phyloP scores from a whole-genome alignment of 2,888 invertebrate species.

The Leptinotarsa peninsularis region DNA sequence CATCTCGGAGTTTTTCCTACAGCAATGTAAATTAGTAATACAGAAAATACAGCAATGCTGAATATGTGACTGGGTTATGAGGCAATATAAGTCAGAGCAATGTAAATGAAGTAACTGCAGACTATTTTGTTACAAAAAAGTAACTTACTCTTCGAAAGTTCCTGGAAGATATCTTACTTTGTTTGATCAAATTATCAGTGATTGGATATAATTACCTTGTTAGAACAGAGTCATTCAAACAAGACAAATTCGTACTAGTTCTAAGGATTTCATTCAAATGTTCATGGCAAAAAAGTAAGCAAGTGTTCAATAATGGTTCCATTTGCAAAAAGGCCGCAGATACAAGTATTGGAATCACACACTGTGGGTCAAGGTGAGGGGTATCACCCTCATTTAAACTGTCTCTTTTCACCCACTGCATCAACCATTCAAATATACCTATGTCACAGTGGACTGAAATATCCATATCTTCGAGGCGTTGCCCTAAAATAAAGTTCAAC shows the following conservation, averaged over 20 bases:
- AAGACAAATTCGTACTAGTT: constrained; percentile 87
- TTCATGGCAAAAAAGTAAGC: constrained; percentile 86
- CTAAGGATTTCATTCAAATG: constrained; percentile 89
- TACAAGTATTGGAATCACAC: constrained; percentile 92
- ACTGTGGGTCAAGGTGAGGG: constrained; percentile 81
- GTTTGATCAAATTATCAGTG: neutral
- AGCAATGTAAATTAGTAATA: too few relatives aligned
- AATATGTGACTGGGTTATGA: too few relatives aligned
- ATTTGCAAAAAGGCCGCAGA: constrained; percentile 96
- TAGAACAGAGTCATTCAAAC: constrained; percentile 83
- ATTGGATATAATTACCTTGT: constrained; percentile 67
- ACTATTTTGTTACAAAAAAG: too few relatives aligned
- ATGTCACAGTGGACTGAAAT: constrained; percentile 98
- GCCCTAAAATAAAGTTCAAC: constrained; percentile 47
- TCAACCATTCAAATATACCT: constrained; percentile 95
- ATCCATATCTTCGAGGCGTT: constrained; percentile 70
- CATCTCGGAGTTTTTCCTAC: too few relatives aligned
- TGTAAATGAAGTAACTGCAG: too few relatives aligned
- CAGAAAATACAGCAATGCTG: too few relatives aligned
- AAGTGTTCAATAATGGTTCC: constrained; percentile 89
- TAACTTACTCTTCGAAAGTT: too few relatives aligned
- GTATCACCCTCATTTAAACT: constrained; percentile 74
- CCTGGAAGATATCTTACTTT: neutral
- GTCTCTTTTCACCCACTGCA: constrained; percentile 93
- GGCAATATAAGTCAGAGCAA: too few relatives aligned